Conservation (phyloP, 2,113 vertebrate species). For the Elephas maximus region DNA sequence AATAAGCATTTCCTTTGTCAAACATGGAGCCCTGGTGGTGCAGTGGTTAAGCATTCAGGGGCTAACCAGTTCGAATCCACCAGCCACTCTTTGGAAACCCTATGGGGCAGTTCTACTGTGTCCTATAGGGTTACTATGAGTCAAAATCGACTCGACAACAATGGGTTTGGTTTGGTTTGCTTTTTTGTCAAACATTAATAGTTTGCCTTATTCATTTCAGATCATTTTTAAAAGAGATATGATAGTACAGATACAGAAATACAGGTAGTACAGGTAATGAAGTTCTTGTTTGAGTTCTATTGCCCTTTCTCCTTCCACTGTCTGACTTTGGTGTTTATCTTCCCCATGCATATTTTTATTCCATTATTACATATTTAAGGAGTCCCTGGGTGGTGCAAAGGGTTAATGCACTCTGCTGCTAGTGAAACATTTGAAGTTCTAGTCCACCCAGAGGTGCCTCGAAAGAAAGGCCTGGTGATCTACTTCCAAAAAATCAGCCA, state of each 20-base stretch:
- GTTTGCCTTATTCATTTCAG: conserved; percentile 32
- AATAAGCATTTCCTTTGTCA: conserved; percentile 21
- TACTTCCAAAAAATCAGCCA: neutral
- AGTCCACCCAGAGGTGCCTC: neutral
- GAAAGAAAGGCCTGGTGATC: neutral
- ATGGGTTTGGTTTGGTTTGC: too few species aligned
- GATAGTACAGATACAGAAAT: neutral
- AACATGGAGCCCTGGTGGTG: neutral
- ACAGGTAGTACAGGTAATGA: neutral
- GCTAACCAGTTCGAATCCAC: too few species aligned
- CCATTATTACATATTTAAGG: neutral
- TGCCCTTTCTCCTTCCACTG: neutral
- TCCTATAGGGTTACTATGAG: too few species aligned
- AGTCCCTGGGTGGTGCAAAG: neutral
- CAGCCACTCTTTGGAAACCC: too few species aligned
- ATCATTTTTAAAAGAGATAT: conserved; percentile 14
- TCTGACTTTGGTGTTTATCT: conserved; percentile 44
- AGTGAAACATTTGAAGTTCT: neutral
- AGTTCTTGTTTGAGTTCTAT: conserved; percentile 8
- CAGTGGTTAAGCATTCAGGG: too few species aligned
- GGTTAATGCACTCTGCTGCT: neutral
- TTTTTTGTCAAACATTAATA: conserved; percentile 30
- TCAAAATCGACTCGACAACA: too few species aligned
- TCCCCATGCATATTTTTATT: conserved; percentile 7
- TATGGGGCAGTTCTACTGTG: too few species aligned